These are phyloP conservation scores for Lithobates sylvaticus DNA, from an alignment of 2,797 vertebrate species.

Conservation along the genomic window DNA sequence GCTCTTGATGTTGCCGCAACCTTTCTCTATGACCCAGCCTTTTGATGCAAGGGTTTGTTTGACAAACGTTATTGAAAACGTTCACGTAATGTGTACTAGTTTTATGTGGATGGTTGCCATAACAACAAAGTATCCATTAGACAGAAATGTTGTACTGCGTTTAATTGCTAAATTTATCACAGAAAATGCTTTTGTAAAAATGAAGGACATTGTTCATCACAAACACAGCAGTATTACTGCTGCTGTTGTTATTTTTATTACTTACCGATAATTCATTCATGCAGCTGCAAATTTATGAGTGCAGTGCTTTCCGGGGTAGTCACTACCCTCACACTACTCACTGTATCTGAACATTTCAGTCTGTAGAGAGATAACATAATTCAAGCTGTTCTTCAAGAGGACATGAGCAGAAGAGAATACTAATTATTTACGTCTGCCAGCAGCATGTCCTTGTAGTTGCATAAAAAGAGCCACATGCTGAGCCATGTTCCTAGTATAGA, in stretches of 20 bases:
- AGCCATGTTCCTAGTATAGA: neutral
- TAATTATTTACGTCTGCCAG: conserved; percentile 33
- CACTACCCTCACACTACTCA: neutral
- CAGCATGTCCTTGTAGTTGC: conserved; percentile 1
- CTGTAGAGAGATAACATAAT: neutral
- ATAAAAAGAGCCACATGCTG: neutral
- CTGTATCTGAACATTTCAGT: conserved; percentile 14
- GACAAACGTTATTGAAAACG: conserved; percentile 46
- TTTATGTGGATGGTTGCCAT: conserved; percentile 56
- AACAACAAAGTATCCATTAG: conserved; percentile 62
- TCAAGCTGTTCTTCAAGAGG: conserved; percentile 21
- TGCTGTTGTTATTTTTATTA: conserved; percentile 34
- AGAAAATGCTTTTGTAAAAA: conserved; percentile 57
- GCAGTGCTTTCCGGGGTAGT: conserved; percentile 3
- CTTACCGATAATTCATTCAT: conserved; percentile 11
- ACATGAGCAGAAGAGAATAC: conserved; percentile 20
- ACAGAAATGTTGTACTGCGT: conserved; percentile 47
- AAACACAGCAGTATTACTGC: conserved; percentile 18
- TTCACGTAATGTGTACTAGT: conserved; percentile 38
- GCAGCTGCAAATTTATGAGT: conserved; percentile 28
- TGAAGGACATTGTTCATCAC: conserved; percentile 59
- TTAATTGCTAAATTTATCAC: conserved; percentile 63
- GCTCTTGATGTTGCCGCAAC: conserved; percentile 8
- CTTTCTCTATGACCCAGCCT: conserved; percentile 30
- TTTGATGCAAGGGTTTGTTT: conserved; percentile 47